Base-by-base conservation (phyloP, 2,888 invertebrate species). In the Cetonia aurata region DNA sequence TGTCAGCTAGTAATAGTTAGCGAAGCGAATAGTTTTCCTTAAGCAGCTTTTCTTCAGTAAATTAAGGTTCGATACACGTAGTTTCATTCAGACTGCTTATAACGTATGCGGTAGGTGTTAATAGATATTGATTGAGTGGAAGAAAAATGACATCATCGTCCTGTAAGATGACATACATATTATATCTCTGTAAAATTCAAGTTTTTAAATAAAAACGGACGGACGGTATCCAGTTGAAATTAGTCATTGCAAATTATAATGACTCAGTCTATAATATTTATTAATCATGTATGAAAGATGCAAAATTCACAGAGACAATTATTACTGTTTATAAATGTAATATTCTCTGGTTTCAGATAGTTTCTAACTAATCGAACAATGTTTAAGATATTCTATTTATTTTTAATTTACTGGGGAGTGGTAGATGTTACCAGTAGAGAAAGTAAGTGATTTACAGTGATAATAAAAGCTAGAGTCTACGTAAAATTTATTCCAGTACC, bases 401-500 rank as follows among this genome's bases (percentile, higher is more conserved):
- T 62, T 62, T 15, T 62, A 12, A n/a, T 62, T 33, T 62, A 62
- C 19, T 62, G 60, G 60, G 60, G 60, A n/a, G 60, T 31, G 60
- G 15, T 48, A 31, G 48, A 48, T n/a, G 48, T 62, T 31, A 48
- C 33, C 48, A 25, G 60, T 48, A 62, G 60, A 62, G 60, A 62
- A 48, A 62, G 60, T 62, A 62, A 62, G 60, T 48, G 12, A 6
- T 48, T 48, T 13, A n/a, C 3, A n/a, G 37, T 10, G 6, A 37
- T 4, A 9, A 4, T 37, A 6, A 37, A 37, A 37, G 4, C 10
- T 37, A 1, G 1, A 8, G 4, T 37, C 9, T 37, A 41, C 1
- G 59, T 17, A 15, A 41, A 8, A 33, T 68, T 31, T 48, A 4
- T 80, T 81, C 73, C 84, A 95, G 95, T 92, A 82, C 94, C 94